These are phyloP conservation scores for Bolborhynchus lineola DNA, from an alignment of 2,113 vertebrate species.

Conservation along the genomic window DNA sequence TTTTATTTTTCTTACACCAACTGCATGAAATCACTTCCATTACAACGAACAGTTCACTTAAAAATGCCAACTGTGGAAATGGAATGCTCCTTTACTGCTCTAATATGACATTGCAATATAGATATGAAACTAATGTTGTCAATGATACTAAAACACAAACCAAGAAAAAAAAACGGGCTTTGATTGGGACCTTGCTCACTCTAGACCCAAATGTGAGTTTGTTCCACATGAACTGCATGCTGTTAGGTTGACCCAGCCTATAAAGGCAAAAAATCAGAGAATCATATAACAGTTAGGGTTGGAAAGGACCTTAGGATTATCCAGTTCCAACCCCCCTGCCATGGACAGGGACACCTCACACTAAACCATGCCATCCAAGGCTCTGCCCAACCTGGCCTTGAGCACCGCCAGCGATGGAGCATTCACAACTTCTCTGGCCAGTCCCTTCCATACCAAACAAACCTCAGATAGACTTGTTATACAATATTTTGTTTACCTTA, in stretches of 20 bases:
- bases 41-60: neutral
- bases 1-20: neutral
- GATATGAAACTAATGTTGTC: neutral
- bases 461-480: neutral
- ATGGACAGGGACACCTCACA: no score
- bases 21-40: neutral
- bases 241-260: neutral
- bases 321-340: no score
- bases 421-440: no score
- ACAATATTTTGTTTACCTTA: neutral
- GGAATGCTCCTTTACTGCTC: neutral
- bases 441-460: neutral
- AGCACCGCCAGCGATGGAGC: no score
- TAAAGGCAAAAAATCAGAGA: neutral
- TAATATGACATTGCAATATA: neutral
- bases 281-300: no score
- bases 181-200: neutral
- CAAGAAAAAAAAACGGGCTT: neutral
- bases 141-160: neutral
- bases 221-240: neutral
- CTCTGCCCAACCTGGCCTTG: no score
- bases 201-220: neutral
- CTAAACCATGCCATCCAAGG: no score
- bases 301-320: no score
- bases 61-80: neutral